Evolutionary conservation across 2,797 vertebrate species (phyloP), one percentile per base, ranked within the genome.

Genomic region (Anableps anableps): DNA sequence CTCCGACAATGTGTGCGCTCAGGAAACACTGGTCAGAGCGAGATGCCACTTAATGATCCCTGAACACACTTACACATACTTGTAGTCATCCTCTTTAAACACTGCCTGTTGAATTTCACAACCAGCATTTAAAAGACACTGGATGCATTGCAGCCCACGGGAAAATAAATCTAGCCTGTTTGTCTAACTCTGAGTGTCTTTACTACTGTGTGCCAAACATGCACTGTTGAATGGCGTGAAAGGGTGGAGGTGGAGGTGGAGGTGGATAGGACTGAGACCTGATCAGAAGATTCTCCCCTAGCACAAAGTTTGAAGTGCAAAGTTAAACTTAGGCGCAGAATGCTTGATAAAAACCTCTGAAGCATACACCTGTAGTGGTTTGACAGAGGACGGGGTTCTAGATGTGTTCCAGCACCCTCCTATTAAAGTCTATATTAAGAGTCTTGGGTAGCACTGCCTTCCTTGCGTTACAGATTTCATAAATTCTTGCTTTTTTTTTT

Each of bases 101-200:
- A 94, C 79, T 74, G 88, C 76, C 88, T 94, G 95, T 83, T 94
- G 93, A 96, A 96, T 97, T 96, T 97, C 95, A 95, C 95, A 96
- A 95, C 88, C 90, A 86, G 90, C 87, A 91, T 87, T 91, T 94
- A 90, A 95, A 94, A 87, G 90, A 89, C 82, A 76, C 68, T 53
- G 85, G 85, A 86, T 70, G 76, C 76, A 80, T 74, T 82, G 89
- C 89, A 80, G 84, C 85, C 90, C 21, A 0, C 93, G 92, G 91
- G 90, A 91, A 92, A 85, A 89, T 85, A 93, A 94, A 95, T 91
- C 90, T 88, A 80, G 72, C 84, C 29, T 87, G 93, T 92, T 93
- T 96, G 85, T 93, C 86, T 91, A 85, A 36, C 72, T 93, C 87
- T 55, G 74, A 72, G 58, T 51, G 60, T 64, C 68, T 80, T 81